Percentiles rank a stretch among this genome's conserved stretches.
These are phyloP conservation scores for Myotis planiceps DNA, from an alignment of 2,797 vertebrate genomes.

Conservation along the genomic window DNA sequence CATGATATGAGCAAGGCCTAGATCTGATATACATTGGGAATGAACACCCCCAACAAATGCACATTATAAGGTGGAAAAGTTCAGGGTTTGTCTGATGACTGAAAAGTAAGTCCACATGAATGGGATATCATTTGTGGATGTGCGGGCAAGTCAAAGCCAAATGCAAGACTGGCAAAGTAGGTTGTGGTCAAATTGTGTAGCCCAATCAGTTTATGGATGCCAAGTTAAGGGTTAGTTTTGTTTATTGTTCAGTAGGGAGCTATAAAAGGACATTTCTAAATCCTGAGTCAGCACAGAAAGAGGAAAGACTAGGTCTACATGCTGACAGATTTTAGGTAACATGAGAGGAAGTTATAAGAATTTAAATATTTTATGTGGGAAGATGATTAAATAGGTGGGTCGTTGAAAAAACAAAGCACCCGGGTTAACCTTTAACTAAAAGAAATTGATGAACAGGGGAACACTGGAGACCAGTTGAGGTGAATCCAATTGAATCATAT, in stretches of 20 bases:
- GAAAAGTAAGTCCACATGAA: not conserved
- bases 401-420: not conserved
- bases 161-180: not conserved
- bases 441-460: not conserved
- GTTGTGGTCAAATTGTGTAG: not conserved
- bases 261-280: not conserved
- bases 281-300: not conserved
- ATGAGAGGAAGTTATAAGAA: not conserved
- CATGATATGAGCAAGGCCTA: not conserved
- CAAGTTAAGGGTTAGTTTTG: not conserved
- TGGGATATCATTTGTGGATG: accelerated
- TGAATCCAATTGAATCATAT: not conserved
- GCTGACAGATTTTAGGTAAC: not conserved
- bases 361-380: not conserved
- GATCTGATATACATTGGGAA: not conserved
- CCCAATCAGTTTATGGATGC: not conserved
- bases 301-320: not conserved
- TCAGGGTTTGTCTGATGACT: not conserved
- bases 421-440: not conserved
- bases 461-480: not conserved
- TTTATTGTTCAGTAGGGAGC: not conserved
- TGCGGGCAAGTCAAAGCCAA: not conserved
- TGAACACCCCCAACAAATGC: not conserved
- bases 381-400: not conserved
- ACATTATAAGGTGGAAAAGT: not conserved